Percentiles rank a stretch among this genome's conserved stretches.
These are phyloP conservation scores for Lathronympha strigana DNA, from an alignment of 2,888 invertebrate species.

Conservation along the genomic window DNA sequence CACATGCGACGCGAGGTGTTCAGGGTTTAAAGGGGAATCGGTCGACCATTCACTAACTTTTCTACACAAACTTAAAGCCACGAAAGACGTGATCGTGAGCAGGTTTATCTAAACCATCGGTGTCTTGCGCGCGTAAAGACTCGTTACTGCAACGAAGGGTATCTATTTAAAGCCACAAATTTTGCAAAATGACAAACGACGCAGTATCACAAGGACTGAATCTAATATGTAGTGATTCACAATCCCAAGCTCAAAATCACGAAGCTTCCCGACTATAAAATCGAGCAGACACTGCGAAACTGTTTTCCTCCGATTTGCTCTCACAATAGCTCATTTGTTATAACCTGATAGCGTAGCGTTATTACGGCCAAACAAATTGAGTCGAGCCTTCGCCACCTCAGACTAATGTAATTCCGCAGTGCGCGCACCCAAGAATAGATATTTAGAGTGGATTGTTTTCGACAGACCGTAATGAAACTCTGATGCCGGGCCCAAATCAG, in stretches of 20 bases:
- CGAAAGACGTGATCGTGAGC: slow-evolving; percentile 39
- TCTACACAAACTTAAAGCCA: slow-evolving; percentile 44
- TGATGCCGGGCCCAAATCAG: slow-evolving; percentile 82
- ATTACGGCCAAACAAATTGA: slow-evolving; percentile 84
- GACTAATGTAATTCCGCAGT: slow-evolving; percentile 83
- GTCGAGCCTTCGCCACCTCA: slow-evolving; percentile 84
- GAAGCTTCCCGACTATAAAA: slow-evolving; percentile 62
- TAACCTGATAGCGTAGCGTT: slow-evolving; percentile 82
- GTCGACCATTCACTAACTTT: slow-evolving; percentile 45
- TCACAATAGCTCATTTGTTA: slow-evolving; percentile 83
- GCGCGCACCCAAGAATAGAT: slow-evolving; percentile 83
- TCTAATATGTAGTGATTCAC: slow-evolving; percentile 43
- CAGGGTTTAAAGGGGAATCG: slow-evolving; percentile 47
- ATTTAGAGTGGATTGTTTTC: slow-evolving; percentile 85
- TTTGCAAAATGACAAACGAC: slow-evolving; percentile 26
- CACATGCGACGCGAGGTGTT: slow-evolving; percentile 64
- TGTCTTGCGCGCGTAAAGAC: slow-evolving; percentile 26
- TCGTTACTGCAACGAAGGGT: slow-evolving; percentile 19
- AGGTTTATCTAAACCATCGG: slow-evolving; percentile 35
- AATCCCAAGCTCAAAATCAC: slow-evolving; percentile 49
- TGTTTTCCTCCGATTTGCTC: slow-evolving; percentile 77
- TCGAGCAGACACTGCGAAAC: slow-evolving; percentile 73
- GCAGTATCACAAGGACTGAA: slow-evolving; percentile 26
- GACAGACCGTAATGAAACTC: slow-evolving; percentile 85
- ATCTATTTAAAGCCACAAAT: slow-evolving; percentile 9